Conservation (phyloP, 2,888 invertebrate genomes). For the Corythucha ciliata region DNA sequence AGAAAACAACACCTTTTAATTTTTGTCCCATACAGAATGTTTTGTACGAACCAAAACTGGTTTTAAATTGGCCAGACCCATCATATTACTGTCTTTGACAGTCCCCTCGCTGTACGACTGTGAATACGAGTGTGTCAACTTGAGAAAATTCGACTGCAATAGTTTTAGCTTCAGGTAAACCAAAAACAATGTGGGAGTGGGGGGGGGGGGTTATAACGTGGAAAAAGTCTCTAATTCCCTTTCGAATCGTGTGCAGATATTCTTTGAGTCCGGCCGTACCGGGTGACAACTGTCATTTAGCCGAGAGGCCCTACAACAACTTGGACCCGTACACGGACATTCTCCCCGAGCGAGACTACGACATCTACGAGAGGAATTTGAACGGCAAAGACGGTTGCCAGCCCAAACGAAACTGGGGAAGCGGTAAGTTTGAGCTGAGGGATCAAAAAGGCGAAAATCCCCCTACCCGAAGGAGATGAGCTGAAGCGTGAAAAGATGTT, state of each 20-base stretch:
- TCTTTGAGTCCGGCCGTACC: conserved; percentile 47
- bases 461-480: too few relatives aligned
- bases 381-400: conserved; percentile 41
- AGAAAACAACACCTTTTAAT: not conserved
- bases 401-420: conserved; percentile 36
- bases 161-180: conserved; percentile 65
- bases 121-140: conserved; percentile 62
- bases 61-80: conserved; percentile 59
- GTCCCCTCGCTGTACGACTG: conserved; percentile 65
- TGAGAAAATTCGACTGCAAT: conserved; percentile 60
- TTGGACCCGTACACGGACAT: conserved; percentile 64
- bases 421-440: too few relatives aligned
- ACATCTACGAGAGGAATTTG: conserved; percentile 66
- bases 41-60: conserved; percentile 65
- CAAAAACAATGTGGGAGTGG: too few relatives aligned
- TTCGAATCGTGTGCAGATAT: conserved; percentile 41
- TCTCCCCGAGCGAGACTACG: conserved; percentile 63
- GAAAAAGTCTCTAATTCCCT: too few relatives aligned
- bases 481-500: too few relatives aligned
- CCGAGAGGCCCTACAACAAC: conserved; percentile 58
- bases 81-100: conserved; percentile 54
- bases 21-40: conserved; percentile 49
- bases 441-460: too few relatives aligned
- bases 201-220: too few relatives aligned
- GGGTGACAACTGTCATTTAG: conserved; percentile 67